A percentile compares a stretch with the other conserved stretches of the same genome.
Evolutionary conservation across 2,888 invertebrate species (phyloP).

Genomic region (Rhogogaster chlorosoma): DNA sequence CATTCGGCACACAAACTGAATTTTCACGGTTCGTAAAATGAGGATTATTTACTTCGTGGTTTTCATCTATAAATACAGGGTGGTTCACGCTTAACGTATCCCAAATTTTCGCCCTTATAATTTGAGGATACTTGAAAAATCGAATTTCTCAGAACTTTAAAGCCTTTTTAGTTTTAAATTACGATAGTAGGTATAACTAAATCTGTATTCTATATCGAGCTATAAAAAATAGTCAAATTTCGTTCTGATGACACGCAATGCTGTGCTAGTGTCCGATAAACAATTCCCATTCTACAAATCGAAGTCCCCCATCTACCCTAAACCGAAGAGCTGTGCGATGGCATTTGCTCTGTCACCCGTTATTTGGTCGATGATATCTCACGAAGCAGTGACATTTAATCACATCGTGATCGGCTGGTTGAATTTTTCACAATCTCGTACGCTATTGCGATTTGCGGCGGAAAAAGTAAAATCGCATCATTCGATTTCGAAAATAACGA

Average conservation of each 20-base stretch:
- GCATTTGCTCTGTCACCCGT: slow-evolving; percentile 5
- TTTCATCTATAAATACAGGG: not conserved
- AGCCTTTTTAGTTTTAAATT: not conserved
- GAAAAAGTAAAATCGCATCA: not conserved
- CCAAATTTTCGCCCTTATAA: not conserved
- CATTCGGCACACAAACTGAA: not conserved
- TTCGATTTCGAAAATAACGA: not conserved
- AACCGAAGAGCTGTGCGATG: not conserved
- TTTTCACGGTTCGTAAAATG: not conserved
- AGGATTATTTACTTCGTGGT: not conserved
- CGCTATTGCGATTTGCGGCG: not conserved
- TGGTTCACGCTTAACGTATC: not conserved
- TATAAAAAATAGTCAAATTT: not conserved
- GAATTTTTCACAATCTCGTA: not conserved
- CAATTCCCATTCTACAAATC: not conserved
- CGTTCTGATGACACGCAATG: not conserved
- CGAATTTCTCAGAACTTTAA: not conserved
- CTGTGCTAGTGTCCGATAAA: not conserved
- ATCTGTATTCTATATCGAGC: not conserved
- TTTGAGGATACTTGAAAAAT: not conserved
- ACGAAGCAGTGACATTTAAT: slow-evolving; percentile 5
- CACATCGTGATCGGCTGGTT: not conserved
- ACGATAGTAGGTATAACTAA: not conserved
- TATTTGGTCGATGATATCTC: slow-evolving; percentile 10
- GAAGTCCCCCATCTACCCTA: not conserved